Base-by-base conservation (phyloP, 2,888 invertebrate genomes). In the Cerastis leucographa region DNA sequence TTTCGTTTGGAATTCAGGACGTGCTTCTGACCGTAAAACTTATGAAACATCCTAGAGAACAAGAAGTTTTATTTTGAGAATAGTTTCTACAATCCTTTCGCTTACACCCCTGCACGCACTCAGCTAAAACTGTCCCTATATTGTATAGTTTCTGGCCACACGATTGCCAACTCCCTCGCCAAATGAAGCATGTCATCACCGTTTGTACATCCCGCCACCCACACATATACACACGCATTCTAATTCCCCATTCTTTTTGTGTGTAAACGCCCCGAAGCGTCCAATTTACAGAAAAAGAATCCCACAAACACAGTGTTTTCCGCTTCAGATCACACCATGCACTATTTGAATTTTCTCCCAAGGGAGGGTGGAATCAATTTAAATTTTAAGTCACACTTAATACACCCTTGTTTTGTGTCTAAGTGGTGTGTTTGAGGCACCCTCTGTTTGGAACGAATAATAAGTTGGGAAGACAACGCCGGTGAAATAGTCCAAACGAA, bases 331-430 rank as follows among this genome's bases (percentile, higher is more conserved):
- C 95, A 96, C 96, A 95, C 94, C 93, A 92, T 92, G 91, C 95
- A 96, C 96, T 96, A 96, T 96, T 95, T 95, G 96, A 96, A 96
- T 96, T 95, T 94, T 90, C 94, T 94, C 92, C 91, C 88, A 78
- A 91, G 92, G 93, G 95, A 95, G 96, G 96, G 96, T 93, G 91
- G 96, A 96, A 96, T 96, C 96, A 96, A 96, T 96, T 96, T 96
- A 96, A 96, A 96, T 96, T 96, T 96, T 96, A 96, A 96, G 96
- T 96, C 94, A 93, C 94, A 96, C 96, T 96, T 96, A 96, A 96
- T 96, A 96, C 96, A 96, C 96, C 96, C 96, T 95, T 96, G 96
- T 96, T 96, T 96, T 96, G 96, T 95, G 95, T 96, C 95, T 96
- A 96, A 96, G 96, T 96, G 96, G 96, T 96, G 95, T 96, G 96